Evolutionary conservation across 2,797 vertebrate genomes (phyloP), one percentile per base, ranked within the genome.

Genomic region (Meda fulgida): DNA sequence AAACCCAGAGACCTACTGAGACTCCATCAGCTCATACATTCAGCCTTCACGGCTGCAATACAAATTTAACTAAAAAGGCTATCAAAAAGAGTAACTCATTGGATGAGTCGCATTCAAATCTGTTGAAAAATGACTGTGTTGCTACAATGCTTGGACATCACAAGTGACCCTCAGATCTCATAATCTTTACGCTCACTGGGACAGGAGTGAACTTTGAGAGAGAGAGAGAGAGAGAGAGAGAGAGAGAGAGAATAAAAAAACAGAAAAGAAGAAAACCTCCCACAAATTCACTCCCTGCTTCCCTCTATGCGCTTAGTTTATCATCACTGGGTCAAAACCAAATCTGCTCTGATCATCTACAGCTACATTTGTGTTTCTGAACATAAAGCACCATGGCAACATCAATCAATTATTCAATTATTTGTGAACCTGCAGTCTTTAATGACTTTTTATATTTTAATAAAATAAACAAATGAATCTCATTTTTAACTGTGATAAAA

Each of bases 111-210:
- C 1, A 29, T n/a, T 65, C 2, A 55, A 53, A 76, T 29, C 5
- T 46, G 9, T 21, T 11, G n/a, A 1, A 19, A 23, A 83, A 8
- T 26, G 21, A 26, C 23, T 36, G 7, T 1, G 11, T 14, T 38
- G 34, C 7, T 38, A 36, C 14, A 77, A 58, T 26, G 31, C 23
- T 60, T 34, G 9, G 36, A 4, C 7, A 77, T 23, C 55, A 13
- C 16, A 71, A 70, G 46, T 60, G 69, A 88, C 89, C 88, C 86
- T 90, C 88, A 90, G 89, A 88, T 88, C 89, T 92, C 89, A 90
- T 89, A 89, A 91, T 90, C 91, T 89, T 81, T 81, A 36, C 40
- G 85, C 83, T 90, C 86, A 90, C 58, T 87, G 87, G 88, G 89
- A 76, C 8, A 71, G 75, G 84, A 40, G 69, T 58, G 26, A 51